Evolutionary conservation across 2,888 invertebrate genomes (phyloP).

Genomic region (Hydriomena furcata): DNA sequence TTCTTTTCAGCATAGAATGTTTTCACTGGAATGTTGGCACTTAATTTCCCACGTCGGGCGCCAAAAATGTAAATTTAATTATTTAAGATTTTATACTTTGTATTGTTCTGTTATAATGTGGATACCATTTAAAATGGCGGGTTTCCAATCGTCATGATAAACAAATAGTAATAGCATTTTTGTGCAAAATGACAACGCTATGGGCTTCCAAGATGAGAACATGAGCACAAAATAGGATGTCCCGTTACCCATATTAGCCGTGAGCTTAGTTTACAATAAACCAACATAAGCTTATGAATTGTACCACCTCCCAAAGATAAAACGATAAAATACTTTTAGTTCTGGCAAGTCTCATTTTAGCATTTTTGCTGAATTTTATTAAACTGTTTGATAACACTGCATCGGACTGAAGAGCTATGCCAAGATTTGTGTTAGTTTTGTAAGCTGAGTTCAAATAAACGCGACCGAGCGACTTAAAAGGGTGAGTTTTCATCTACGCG

Average conservation of each 20-base stretch:
- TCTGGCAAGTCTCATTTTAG: slow-evolving; percentile 60
- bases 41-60: slow-evolving; percentile 7
- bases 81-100: background rate
- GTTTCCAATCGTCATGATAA: too few relatives aligned
- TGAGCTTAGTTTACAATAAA: too few relatives aligned
- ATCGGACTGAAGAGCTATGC: slow-evolving; percentile 29
- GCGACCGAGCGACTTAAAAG: background rate
- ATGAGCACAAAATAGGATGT: too few relatives aligned
- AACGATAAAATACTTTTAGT: slow-evolving; percentile 59
- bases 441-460: background rate
- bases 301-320: slow-evolving; percentile 45
- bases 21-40: too few relatives aligned
- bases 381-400: slow-evolving; percentile 51
- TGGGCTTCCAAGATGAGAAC: too few relatives aligned
- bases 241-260: too few relatives aligned
- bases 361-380: slow-evolving; percentile 58
- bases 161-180: too few relatives aligned
- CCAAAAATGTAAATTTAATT: background rate
- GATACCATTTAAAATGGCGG: too few relatives aligned
- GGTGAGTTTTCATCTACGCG: too few relatives aligned
- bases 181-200: too few relatives aligned
- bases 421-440: slow-evolving; percentile 19
- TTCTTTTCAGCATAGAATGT: too few relatives aligned
- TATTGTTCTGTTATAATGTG: too few relatives aligned
- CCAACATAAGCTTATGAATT: slow-evolving; percentile 28